Percentiles rank a stretch among this genome's conserved stretches.
These are phyloP conservation scores for Augochlorella aurata DNA, from an alignment of 2,888 invertebrate genomes.

Conservation along the genomic window DNA sequence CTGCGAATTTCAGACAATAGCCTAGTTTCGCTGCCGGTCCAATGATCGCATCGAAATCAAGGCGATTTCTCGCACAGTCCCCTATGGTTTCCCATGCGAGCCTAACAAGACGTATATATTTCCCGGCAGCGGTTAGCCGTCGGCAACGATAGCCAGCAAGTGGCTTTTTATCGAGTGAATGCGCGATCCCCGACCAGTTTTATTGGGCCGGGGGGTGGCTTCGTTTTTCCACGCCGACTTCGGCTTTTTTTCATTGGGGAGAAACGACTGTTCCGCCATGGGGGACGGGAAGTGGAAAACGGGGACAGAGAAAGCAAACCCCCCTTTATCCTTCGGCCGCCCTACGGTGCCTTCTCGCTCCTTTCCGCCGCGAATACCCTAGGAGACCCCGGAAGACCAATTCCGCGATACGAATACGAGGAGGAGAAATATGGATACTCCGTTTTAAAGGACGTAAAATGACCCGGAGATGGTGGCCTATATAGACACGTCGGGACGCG, in stretches of 20 bases:
- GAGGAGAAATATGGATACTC: conserved; percentile 76
- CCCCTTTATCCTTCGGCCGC: not conserved
- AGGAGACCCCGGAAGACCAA: conserved; percentile 75
- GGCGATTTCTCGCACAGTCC: conserved; percentile 38
- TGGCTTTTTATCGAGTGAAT: conserved; percentile 75
- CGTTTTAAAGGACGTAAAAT: conserved; percentile 76
- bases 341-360: not conserved
- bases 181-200: conserved; percentile 68
- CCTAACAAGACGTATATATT: conserved; percentile 65
- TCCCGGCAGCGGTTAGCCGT: conserved; percentile 53
- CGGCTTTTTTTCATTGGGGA: conserved; percentile 56
- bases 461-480: conserved; percentile 75
- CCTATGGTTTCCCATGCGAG: conserved; percentile 41
- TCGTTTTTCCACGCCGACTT: conserved; percentile 56
- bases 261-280: conserved; percentile 43
- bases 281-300: conserved; percentile 40
- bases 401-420: conserved; percentile 73
- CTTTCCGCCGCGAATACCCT: conserved; percentile 24
- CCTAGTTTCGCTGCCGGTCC: too few species aligned
- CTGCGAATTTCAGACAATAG: too few species aligned
- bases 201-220: conserved; percentile 64
- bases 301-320: conserved; percentile 37
- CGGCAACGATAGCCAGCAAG: conserved; percentile 70
- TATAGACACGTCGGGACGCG: conserved; percentile 66
- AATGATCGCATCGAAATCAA: conserved; percentile 12